These are phyloP conservation scores for Eupithecia pulchellata DNA, from an alignment of 2,888 invertebrate genomes.

Conservation along the genomic window DNA sequence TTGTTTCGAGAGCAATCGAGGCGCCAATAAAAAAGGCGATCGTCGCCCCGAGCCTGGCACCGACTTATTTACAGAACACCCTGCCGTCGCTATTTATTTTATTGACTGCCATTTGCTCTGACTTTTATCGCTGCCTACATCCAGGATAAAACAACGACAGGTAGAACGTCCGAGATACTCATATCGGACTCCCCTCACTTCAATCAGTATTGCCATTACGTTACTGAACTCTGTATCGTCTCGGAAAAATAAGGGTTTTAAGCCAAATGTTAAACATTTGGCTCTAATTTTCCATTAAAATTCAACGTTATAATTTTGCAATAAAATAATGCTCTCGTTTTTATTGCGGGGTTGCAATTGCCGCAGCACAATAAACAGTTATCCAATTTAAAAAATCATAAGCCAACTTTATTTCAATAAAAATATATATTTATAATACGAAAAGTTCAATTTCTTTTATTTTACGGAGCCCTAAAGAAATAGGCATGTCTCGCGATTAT, in stretches of 20 bases:
- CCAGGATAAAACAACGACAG: constrained; percentile 80
- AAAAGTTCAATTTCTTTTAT: constrained; percentile 1
- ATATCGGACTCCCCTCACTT: constrained; percentile 37
- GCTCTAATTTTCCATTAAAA: constrained; percentile 45
- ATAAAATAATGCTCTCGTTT: constrained; percentile 43
- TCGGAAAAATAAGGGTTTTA: constrained; percentile 25
- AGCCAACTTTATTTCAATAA: neutral
- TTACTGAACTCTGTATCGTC: constrained; percentile 19
- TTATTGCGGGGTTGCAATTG: constrained; percentile 37
- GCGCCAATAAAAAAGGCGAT: constrained; percentile 86
- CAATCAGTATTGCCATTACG: constrained; percentile 34
- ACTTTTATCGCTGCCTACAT: constrained; percentile 83
- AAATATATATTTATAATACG: neutral
- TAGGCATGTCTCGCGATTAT: constrained; percentile 41
- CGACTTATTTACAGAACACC: constrained; percentile 85
- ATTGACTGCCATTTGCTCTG: constrained; percentile 84
- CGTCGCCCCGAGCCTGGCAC: constrained; percentile 78
- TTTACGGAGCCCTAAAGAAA: constrained; percentile 15
- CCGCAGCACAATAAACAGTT: constrained; percentile 3
- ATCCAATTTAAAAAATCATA: neutral
- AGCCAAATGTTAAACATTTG: no score
- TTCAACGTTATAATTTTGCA: constrained; percentile 43
- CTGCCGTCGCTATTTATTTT: constrained; percentile 84
- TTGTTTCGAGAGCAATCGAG: constrained; percentile 85
- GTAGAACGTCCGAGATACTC: constrained; percentile 58